These are phyloP conservation scores for Apodemus sylvaticus DNA, from an alignment of 2,113 vertebrate species.

Conservation along the genomic window DNA sequence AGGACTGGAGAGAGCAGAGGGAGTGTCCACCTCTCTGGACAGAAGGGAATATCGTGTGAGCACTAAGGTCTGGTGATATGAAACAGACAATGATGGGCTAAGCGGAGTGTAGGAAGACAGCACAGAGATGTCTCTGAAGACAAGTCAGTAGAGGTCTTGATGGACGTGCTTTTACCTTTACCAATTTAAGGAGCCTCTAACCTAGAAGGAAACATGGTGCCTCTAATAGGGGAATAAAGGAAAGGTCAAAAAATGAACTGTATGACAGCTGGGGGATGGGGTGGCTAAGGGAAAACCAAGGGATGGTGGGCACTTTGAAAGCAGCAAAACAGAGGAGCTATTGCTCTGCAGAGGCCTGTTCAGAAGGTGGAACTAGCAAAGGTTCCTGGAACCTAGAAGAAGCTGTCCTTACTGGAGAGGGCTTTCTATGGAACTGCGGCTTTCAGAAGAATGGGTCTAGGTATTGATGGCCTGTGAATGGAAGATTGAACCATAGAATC, in stretches of 20 bases:
- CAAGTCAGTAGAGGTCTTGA: background rate
- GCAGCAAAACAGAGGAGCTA: too few relatives aligned
- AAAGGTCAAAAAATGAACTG: background rate
- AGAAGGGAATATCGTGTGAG: background rate
- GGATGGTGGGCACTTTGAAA: background rate
- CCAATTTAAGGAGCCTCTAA: background rate
- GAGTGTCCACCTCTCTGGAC: accelerated
- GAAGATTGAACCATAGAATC: background rate
- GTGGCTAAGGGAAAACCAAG: background rate
- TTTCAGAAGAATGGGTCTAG: background rate
- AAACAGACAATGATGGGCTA: background rate
- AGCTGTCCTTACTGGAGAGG: background rate
- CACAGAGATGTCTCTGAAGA: background rate
- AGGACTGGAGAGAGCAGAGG: background rate
- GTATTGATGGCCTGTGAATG: background rate
- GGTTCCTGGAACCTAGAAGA: background rate
- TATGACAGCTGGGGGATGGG: background rate
- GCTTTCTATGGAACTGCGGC: background rate
- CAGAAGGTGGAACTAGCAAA: background rate
- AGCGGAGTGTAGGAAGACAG: background rate
- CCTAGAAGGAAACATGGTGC: background rate
- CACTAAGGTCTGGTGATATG: background rate
- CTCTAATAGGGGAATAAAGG: background rate
- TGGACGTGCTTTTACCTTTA: background rate
- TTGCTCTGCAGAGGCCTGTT: background rate